Evolutionary conservation across 2,113 vertebrate species (phyloP).

Genomic region (Paramisgurnus dabryanus): DNA sequence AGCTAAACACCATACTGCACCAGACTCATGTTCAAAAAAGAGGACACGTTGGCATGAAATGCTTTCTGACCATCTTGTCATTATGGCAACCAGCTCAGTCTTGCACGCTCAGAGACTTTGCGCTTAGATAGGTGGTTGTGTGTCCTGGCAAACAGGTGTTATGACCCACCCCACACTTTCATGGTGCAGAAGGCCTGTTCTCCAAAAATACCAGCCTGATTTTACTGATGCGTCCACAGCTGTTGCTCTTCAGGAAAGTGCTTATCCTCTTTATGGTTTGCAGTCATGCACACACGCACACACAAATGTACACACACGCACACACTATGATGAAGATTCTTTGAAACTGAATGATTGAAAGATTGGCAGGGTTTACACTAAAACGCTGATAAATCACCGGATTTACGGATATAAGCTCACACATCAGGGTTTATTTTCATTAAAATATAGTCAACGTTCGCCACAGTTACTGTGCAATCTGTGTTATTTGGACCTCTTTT

Average conservation of each 20-base stretch:
- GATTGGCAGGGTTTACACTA: conserved; percentile 7
- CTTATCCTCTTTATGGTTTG: conserved; percentile 46
- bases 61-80: conserved; percentile 31
- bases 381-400: conserved; percentile 6
- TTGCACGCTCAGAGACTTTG: conserved; percentile 14
- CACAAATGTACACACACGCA: conserved; percentile 9
- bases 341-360: conserved; percentile 11
- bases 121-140: conserved; percentile 47
- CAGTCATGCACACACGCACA: background rate
- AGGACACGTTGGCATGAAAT: conserved; percentile 8
- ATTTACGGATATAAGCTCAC: background rate
- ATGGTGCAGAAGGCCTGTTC: conserved; percentile 36
- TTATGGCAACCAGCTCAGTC: conserved; percentile 31
- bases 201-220: conserved; percentile 55
- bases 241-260: conserved; percentile 50
- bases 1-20: background rate
- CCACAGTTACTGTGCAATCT: background rate
- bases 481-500: background rate
- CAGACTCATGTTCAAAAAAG: background rate
- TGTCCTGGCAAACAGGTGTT: conserved; percentile 60
- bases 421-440: conserved; percentile 14
- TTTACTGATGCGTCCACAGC: conserved; percentile 47
- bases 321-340: conserved; percentile 15
- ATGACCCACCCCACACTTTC: conserved; percentile 45
- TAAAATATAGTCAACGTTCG: background rate